Evolutionary conservation across 2,888 invertebrate genomes (phyloP).

Genomic region (Diarsia dahlii): DNA sequence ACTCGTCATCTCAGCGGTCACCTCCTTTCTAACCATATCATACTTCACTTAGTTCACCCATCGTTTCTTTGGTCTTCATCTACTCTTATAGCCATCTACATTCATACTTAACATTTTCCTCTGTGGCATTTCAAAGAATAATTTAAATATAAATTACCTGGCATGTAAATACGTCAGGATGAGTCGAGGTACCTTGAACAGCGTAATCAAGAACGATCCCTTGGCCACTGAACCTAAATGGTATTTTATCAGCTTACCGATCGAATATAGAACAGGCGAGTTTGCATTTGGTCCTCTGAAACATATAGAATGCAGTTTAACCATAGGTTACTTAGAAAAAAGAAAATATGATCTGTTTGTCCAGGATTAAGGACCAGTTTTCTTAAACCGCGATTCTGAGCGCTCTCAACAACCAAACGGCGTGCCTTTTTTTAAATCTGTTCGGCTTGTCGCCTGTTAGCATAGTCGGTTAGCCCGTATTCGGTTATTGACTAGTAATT

Average conservation of each 20-base stretch:
- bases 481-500: not conserved
- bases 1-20: too few relatives aligned
- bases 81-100: too few relatives aligned
- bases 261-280: constrained; percentile 93
- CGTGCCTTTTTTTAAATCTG: not conserved
- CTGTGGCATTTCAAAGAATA: not conserved
- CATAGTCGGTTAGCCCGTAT: too few relatives aligned
- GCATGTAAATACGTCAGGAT: constrained; percentile 97
- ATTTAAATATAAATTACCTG: constrained; percentile 90
- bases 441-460: too few relatives aligned
- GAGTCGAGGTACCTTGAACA: constrained; percentile 97
- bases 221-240: constrained; percentile 98
- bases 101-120: too few relatives aligned
- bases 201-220: constrained; percentile 97
- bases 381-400: too few relatives aligned
- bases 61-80: too few relatives aligned
- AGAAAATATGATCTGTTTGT: not conserved
- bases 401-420: too few relatives aligned
- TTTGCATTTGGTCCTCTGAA: constrained; percentile 92
- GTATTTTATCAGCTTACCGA: constrained; percentile 95
- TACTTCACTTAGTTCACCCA: too few relatives aligned
- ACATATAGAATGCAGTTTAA: constrained; percentile 44
- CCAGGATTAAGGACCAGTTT: not conserved
- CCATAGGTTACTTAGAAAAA: not conserved
- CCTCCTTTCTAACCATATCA: too few relatives aligned